Base-by-base conservation (phyloP, 2,888 invertebrate species). In the Phyllotreta cruciferae region DNA sequence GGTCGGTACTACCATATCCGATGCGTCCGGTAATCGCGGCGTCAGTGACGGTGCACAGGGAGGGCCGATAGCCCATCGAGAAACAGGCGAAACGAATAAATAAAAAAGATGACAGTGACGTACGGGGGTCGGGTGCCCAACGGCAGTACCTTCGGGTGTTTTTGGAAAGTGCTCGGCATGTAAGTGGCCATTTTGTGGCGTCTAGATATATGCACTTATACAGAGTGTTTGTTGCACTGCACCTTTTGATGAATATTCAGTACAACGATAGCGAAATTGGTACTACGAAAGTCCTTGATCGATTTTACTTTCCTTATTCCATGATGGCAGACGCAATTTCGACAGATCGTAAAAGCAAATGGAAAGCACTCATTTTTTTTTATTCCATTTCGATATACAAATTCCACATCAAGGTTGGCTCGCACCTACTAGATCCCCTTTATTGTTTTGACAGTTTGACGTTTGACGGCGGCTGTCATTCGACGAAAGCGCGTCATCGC, bases 41-140 rank as follows among this genome's bases (percentile, higher is more conserved):
- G 49, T 66, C 64, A 64, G 69, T 67, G 67, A 61, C 53, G 53
- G 67, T 67, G 66, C 60, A 64, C 66, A 66, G 66, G 63, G 62
- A 60, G 67, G 67, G 64, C 63, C 64, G 60, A 37, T 7, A 58
- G 69, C 68, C 68, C 67, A 34, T 54, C 63, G 64, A 62, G 67
- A 63, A 24, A 4, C 4, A 24, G 2, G 2, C 2, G 2, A 24
- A 24, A 24, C 52, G 37, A 9, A 3, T 49, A 11, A 13, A 61
- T 45, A 47, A 11, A 34, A 49, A 71, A 60, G 35, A 94, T 94
- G 94, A 94, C 94, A 78, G 89, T 94, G 79, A 92, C 93, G 63
- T 94, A 94, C 84, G 91, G 93, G 75, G 92, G 92, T 78, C 91
- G 93, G 83, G 94, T 94, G 77, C 93, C 94, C 72, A 94, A 94